Evolutionary conservation across 2,888 invertebrate species (phyloP).

Genomic region (Autographa gamma): DNA sequence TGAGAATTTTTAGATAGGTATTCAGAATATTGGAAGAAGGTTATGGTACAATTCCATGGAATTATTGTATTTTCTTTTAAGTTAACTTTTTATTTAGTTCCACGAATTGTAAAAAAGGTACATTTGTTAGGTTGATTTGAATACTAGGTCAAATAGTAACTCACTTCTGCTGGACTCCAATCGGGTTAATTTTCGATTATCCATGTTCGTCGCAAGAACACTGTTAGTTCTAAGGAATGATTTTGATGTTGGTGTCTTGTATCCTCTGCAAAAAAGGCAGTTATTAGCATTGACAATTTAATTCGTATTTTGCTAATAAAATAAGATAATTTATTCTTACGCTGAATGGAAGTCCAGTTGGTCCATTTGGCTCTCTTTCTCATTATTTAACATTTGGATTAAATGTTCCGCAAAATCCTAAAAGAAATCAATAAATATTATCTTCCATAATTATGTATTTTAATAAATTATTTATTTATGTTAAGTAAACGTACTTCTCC

Average conservation of each 20-base stretch:
- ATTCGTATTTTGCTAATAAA: background rate
- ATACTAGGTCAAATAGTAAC: no score
- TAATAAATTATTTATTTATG: background rate
- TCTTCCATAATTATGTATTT: background rate
- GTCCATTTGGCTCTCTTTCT: constrained; percentile 72
- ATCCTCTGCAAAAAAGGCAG: constrained; percentile 76
- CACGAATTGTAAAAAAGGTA: no score
- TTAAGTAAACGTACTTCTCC: constrained; percentile 92
- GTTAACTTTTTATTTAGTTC: no score
- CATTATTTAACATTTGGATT: constrained; percentile 78
- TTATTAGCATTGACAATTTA: background rate
- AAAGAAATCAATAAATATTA: constrained; percentile 22
- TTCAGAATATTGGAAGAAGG: no score
- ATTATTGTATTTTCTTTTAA: no score
- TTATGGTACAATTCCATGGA: no score
- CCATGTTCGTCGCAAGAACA: constrained; percentile 73
- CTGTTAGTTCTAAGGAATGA: constrained; percentile 97
- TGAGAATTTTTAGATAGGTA: no score
- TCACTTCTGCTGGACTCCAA: constrained; percentile 85
- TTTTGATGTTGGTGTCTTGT: constrained; percentile 93
- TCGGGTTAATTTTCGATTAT: constrained; percentile 91
- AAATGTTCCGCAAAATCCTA: constrained; percentile 83
- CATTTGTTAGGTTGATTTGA: no score
- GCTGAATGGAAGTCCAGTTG: constrained; percentile 47
- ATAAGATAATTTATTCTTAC: constrained; percentile 20